A percentile compares a stretch with the other conserved stretches of the same genome.
Conservation (phyloP, 1,140 invertebrate genomes). For the Dreissena rostriformis region DNA sequence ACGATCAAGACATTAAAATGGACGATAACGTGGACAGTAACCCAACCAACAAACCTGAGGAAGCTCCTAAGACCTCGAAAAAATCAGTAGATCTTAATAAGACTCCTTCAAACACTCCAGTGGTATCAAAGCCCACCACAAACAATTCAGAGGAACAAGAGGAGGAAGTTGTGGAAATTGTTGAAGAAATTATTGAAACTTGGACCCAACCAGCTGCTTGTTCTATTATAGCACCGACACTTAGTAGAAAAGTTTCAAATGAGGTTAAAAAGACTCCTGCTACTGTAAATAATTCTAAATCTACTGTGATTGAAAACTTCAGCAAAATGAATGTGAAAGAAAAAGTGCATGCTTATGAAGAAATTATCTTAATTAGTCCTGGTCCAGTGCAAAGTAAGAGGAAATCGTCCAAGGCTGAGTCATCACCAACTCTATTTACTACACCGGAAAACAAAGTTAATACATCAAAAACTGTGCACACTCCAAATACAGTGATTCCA, state of each 20-base stretch:
- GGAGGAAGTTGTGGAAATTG: background rate
- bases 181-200: background rate
- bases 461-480: background rate
- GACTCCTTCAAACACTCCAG: too few relatives aligned
- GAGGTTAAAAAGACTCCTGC: background rate
- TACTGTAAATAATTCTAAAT: background rate
- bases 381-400: conserved; percentile 4
- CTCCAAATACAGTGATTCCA: conserved; percentile 25
- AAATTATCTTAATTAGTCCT: conserved; percentile 32
- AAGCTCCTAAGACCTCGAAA: too few relatives aligned
- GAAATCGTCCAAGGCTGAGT: background rate
- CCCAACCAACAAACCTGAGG: background rate
- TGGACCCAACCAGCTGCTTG: conserved; percentile 11
- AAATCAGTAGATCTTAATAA: too few relatives aligned
- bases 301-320: conserved; percentile 17
- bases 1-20: background rate
- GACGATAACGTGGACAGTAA: background rate
- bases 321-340: conserved; percentile 51
- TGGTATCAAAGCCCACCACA: background rate
- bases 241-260: background rate
- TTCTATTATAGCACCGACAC: background rate
- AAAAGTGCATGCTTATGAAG: conserved; percentile 36
- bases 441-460: background rate
- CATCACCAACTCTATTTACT: background rate
- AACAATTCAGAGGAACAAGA: background rate